A percentile compares a stretch with the other conserved stretches of the same genome.
Evolutionary conservation across 2,888 invertebrate species (phyloP).

Genomic region (Stenurella melanura): DNA sequence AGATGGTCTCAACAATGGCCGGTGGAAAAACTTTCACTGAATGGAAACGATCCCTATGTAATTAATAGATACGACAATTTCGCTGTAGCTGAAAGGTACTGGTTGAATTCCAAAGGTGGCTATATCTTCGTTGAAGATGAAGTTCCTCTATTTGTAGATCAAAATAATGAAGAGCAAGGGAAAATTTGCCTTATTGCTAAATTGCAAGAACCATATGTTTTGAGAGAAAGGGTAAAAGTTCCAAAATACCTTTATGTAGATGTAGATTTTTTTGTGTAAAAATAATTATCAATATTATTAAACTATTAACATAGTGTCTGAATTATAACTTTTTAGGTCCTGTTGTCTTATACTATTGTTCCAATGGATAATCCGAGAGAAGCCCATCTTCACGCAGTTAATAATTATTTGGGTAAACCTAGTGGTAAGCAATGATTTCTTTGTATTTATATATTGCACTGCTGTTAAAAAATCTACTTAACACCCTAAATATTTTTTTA

Average conservation of each 20-base stretch:
- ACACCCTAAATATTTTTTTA: too few species aligned
- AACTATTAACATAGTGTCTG: background rate
- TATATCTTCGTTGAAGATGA: slow-evolving; percentile 79
- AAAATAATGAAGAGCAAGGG: slow-evolving; percentile 76
- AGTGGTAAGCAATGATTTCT: slow-evolving; percentile 65
- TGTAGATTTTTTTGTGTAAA: background rate
- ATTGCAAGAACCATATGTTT: slow-evolving; percentile 76
- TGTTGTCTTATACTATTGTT: slow-evolving; percentile 79
- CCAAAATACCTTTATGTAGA: background rate
- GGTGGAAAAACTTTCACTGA: slow-evolving; percentile 75
- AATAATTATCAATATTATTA: background rate
- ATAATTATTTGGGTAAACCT: slow-evolving; percentile 79
- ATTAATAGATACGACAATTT: slow-evolving; percentile 76
- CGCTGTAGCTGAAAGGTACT: slow-evolving; percentile 80
- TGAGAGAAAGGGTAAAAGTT: slow-evolving; percentile 55
- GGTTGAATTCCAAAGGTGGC: slow-evolving; percentile 83
- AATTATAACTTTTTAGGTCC: slow-evolving; percentile 43
- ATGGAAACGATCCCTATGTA: slow-evolving; percentile 75
- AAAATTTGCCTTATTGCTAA: slow-evolving; percentile 78
- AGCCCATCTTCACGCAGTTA: slow-evolving; percentile 80
- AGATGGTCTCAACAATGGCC: slow-evolving; percentile 80
- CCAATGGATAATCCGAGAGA: slow-evolving; percentile 77
- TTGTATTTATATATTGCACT: too few species aligned
- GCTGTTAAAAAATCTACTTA: too few species aligned
- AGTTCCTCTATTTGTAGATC: slow-evolving; percentile 83